A percentile compares a stretch with the other conserved stretches of the same genome.
These are phyloP conservation scores for Diplodus sargus DNA, from an alignment of 2,797 vertebrate genomes.

Conservation along the genomic window DNA sequence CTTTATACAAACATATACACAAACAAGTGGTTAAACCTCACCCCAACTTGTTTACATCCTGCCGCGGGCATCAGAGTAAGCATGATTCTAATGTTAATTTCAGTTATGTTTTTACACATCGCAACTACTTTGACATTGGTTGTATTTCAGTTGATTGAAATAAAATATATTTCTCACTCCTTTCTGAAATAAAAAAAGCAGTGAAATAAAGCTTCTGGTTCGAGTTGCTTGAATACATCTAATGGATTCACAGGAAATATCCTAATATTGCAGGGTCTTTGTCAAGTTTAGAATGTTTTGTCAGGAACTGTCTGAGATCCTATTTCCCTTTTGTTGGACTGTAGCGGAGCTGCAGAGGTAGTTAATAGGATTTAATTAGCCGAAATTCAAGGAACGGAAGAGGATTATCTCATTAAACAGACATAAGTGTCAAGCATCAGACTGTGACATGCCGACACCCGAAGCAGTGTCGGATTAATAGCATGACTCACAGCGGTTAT, in stretches of 20 bases:
- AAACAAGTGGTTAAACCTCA: too few species aligned
- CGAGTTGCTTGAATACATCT: neutral
- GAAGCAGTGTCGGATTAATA: slow-evolving; percentile 53
- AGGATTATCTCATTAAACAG: slow-evolving; percentile 64
- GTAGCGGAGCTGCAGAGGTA: slow-evolving; percentile 21
- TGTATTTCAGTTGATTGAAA: neutral
- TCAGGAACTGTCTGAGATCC: slow-evolving; percentile 36
- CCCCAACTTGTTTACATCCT: too few species aligned
- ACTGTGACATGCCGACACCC: slow-evolving; percentile 47
- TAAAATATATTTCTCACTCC: neutral
- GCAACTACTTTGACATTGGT: neutral
- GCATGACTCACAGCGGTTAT: slow-evolving; percentile 27
- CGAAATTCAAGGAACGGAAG: slow-evolving; percentile 45
- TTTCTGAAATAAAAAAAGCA: neutral
- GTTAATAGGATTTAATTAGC: slow-evolving; percentile 45
- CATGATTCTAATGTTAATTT: too few species aligned
- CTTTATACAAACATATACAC: too few species aligned
- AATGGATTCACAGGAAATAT: slow-evolving; percentile 17
- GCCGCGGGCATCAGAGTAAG: too few species aligned
- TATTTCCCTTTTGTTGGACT: slow-evolving; percentile 43
- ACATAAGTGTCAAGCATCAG: slow-evolving; percentile 47
- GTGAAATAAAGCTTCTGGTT: neutral
- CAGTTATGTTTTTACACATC: too few species aligned
- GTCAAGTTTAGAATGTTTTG: slow-evolving; percentile 22
- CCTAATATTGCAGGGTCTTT: slow-evolving; percentile 20